These are phyloP conservation scores for Cephus nigrinus DNA, from an alignment of 2,888 invertebrate species.

Conservation along the genomic window DNA sequence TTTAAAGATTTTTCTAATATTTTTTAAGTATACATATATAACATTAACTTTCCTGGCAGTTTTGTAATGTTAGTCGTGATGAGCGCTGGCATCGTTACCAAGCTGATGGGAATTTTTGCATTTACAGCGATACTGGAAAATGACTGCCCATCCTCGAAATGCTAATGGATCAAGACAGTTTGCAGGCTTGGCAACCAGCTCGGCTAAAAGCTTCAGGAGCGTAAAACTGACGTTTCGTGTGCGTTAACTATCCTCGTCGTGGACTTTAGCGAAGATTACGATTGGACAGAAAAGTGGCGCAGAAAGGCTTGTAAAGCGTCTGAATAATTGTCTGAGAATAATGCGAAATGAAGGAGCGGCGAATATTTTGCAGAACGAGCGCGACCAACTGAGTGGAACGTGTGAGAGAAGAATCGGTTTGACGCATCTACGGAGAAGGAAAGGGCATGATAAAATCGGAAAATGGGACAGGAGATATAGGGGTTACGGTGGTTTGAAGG, in stretches of 20 bases:
- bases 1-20: neutral
- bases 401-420: conserved; percentile 7
- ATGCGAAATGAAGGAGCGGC: neutral
- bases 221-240: conserved; percentile 39
- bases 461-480: neutral
- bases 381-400: conserved; percentile 8
- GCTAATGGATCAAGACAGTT: conserved; percentile 48
- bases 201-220: conserved; percentile 41
- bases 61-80: neutral
- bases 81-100: neutral
- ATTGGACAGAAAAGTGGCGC: neutral
- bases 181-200: conserved; percentile 27
- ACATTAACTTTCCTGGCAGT: neutral
- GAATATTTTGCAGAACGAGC: conserved; percentile 12
- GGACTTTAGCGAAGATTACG: neutral
- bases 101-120: neutral
- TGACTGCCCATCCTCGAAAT: neutral
- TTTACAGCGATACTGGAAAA: conserved; percentile 1
- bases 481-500: neutral
- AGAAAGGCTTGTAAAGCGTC: neutral
- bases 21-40: neutral
- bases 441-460: neutral
- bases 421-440: conserved; percentile 21
- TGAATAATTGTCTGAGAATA: neutral
- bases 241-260: neutral